Conservation (phyloP, 2,888 invertebrate species). For the Choristoneura rosaceana region DNA sequence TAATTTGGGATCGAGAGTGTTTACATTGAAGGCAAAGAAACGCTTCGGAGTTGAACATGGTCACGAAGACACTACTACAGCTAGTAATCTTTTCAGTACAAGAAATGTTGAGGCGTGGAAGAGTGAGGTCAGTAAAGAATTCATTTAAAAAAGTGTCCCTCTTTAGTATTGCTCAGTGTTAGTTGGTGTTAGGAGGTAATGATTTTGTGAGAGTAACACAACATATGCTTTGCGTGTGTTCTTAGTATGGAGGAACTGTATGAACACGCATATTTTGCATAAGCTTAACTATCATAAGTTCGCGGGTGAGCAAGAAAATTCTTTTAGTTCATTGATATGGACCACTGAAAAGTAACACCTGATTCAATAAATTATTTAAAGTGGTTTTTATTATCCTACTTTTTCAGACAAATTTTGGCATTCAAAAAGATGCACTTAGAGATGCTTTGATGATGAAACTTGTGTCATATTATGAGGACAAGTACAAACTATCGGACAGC, state of each 20-base stretch:
- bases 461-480: conserved; percentile 71
- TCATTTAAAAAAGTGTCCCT: neutral
- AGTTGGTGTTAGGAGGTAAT: neutral
- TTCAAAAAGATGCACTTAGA: conserved; percentile 55
- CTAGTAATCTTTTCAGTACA: conserved; percentile 1
- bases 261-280: too few species aligned
- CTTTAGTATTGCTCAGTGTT: too few species aligned
- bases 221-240: too few species aligned
- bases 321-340: too few species aligned
- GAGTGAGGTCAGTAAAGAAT: neutral
- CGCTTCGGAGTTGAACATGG: neutral
- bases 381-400: neutral
- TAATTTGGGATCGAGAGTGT: conserved; percentile 57
- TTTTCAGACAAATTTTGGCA: conserved; percentile 48
- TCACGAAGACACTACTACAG: neutral
- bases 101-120: neutral
- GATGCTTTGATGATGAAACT: conserved; percentile 71
- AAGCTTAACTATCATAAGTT: too few species aligned
- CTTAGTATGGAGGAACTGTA: too few species aligned
- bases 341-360: too few species aligned
- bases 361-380: too few species aligned
- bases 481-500: conserved; percentile 59
- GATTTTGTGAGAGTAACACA: too few species aligned
- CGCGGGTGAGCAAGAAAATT: too few species aligned
- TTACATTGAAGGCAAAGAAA: conserved; percentile 45